These are phyloP conservation scores for Ctenomys sociabilis DNA, from an alignment of 2,113 vertebrate genomes.

Conservation along the genomic window DNA sequence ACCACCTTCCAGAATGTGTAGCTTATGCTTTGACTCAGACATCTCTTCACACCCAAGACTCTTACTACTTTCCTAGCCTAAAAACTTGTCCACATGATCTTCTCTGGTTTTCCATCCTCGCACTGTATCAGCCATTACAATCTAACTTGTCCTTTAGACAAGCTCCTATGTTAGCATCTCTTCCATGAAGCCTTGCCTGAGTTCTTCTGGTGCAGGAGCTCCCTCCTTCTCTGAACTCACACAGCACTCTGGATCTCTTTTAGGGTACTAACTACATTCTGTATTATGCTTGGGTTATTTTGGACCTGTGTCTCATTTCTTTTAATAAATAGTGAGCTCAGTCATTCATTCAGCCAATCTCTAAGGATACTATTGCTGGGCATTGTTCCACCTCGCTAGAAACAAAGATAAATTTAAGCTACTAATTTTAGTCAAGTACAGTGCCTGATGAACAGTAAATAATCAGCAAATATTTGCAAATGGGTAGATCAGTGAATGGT, in stretches of 20 bases:
- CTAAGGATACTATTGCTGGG: not conserved
- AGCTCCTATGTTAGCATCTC: not conserved
- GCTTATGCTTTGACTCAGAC: not conserved
- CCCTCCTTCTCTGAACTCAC: not conserved
- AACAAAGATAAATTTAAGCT: not conserved
- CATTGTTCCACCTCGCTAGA: not conserved
- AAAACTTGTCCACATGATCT: rapidly evolving
- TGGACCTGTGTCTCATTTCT: slow-evolving; percentile 44
- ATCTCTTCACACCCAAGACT: not conserved
- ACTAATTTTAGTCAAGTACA: not conserved
- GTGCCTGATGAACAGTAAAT: not conserved
- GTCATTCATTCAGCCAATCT: slow-evolving; percentile 40
- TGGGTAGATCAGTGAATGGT: not conserved
- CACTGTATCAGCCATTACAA: not conserved
- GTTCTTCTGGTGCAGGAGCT: not conserved
- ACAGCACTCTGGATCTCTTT: not conserved
- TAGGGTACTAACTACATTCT: not conserved
- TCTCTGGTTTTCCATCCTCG: not conserved
- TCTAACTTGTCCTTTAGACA: not conserved
- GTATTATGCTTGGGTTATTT: slow-evolving; percentile 51
- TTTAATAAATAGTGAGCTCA: slow-evolving; percentile 69
- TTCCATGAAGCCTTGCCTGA: not conserved
- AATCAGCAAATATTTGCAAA: not conserved
- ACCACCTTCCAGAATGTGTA: not conserved
- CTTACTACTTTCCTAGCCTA: not conserved